phyloP scores from a whole-genome alignment of 2,888 invertebrate species.

The Hetaerina titia region DNA sequence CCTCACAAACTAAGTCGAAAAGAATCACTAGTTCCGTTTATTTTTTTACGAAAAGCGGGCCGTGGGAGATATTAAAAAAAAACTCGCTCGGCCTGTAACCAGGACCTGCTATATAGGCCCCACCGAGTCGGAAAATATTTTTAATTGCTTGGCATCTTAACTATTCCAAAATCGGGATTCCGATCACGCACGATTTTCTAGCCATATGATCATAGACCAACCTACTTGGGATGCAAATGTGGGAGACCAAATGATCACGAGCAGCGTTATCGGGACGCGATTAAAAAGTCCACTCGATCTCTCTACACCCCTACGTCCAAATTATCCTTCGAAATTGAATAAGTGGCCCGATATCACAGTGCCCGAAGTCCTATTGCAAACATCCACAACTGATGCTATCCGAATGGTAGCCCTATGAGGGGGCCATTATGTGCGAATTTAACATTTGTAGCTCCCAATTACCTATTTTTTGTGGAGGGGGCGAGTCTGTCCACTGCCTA shows the following conservation, averaged over 20 bases:
- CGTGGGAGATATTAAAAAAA: not conserved
- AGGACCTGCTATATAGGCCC: not conserved
- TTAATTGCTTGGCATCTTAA: not conserved
- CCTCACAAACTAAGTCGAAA: no score
- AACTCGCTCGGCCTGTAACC: not conserved
- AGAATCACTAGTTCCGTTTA: not conserved
- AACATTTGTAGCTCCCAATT: not conserved
- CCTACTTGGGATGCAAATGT: not conserved
- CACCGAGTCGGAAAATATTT: not conserved
- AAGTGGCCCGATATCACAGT: not conserved
- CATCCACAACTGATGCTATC: constrained; percentile 8
- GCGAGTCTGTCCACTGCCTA: not conserved
- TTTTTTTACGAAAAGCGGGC: not conserved
- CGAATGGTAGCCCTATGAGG: not conserved
- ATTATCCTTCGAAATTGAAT: constrained; percentile 18
- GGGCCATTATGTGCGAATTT: constrained; percentile 27
- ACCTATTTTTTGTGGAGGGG: not conserved
- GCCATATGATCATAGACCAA: not conserved
- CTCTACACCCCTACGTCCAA: not conserved
- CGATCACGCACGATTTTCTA: not conserved
- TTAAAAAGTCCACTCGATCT: not conserved
- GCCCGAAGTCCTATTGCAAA: not conserved
- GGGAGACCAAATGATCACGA: not conserved
- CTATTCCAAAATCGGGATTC: not conserved
- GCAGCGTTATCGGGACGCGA: not conserved